Base-by-base conservation (phyloP, 1,140 invertebrate species). In the Liolophura sinensis region DNA sequence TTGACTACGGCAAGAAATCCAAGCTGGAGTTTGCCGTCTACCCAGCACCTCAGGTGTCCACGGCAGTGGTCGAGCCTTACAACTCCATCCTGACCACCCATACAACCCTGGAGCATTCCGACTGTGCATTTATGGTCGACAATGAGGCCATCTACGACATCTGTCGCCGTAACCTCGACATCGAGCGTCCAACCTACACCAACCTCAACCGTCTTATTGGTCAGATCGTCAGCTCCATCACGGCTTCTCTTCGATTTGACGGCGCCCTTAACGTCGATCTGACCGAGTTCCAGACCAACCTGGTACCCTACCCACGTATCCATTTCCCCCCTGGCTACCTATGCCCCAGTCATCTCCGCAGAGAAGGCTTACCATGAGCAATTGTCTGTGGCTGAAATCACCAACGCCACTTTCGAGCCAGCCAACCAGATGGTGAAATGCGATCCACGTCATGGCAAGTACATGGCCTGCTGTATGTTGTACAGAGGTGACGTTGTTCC, bases 111-210 rank as follows among this genome's bases (percentile, higher is more conserved):
- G 79, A 79, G 63, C 79, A 81, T 67, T 78, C 79, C 24, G 79
- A 82, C 72, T 84, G 82, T 65, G 77, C 81, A 60, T 82, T 83
- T 70, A 81, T 84, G 87, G 77, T 83, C 60, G 81, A 94, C 85
- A 94, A 91, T 81, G 93, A 95, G 82, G 93, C 92, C 70, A 95
- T 95, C 78, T 96, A 95, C 73, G 93, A 96, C 81, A 95, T 96
- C 82, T 96, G 94, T 85, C 88, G 92, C 1, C 87, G 89, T 62
- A 88, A 87, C 60, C 81, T 93, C 24, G 90, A 91, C 72, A 90
- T 92, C 3, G 86, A 88, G 3, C 84, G 89, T 31, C 92, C 92
- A 9, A 92, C 92, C 1, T 79, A 77, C 71, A 91, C 90, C 1
- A 93, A 93, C 78, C 83, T 93, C 24, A 93, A 93, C 75, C 85